Evolutionary conservation across 2,797 vertebrate genomes (phyloP).

Genomic region (Muraenolepis orangiensis): DNA sequence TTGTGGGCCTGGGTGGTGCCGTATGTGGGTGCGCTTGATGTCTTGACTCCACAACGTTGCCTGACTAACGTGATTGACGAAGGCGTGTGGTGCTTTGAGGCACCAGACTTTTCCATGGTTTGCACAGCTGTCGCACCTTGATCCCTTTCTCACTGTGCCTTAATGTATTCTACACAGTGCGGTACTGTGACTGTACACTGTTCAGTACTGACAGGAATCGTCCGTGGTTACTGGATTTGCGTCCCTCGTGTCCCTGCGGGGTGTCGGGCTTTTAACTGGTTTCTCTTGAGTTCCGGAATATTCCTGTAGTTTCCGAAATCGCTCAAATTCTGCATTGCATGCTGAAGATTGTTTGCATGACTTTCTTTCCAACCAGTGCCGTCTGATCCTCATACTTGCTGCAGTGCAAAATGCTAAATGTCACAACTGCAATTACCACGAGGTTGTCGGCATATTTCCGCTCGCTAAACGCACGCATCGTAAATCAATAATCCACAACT

Average conservation of each 20-base stretch:
- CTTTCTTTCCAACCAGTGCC: background rate
- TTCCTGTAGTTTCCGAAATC: slow-evolving; percentile 66
- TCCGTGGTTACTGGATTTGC: background rate
- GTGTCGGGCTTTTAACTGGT: slow-evolving; percentile 52
- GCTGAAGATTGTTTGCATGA: background rate
- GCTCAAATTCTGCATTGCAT: slow-evolving; percentile 43
- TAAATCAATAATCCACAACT: background rate
- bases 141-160: background rate
- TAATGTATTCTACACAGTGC: background rate
- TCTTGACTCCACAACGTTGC: background rate
- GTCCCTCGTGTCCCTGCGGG: background rate
- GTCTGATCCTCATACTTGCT: background rate
- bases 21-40: background rate
- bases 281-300: slow-evolving; percentile 66
- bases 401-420: background rate
- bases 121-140: background rate
- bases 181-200: background rate
- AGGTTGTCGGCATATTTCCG: background rate
- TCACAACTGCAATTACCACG: background rate
- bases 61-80: background rate
- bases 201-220: too few species aligned
- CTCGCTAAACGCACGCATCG: background rate
- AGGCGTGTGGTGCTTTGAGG: background rate
- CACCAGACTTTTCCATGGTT: background rate
- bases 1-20: slow-evolving; percentile 9